Evolutionary conservation across 2,797 vertebrate genomes (phyloP), one percentile per base, ranked within the genome.

Genomic region (Cichlasoma orientale): DNA sequence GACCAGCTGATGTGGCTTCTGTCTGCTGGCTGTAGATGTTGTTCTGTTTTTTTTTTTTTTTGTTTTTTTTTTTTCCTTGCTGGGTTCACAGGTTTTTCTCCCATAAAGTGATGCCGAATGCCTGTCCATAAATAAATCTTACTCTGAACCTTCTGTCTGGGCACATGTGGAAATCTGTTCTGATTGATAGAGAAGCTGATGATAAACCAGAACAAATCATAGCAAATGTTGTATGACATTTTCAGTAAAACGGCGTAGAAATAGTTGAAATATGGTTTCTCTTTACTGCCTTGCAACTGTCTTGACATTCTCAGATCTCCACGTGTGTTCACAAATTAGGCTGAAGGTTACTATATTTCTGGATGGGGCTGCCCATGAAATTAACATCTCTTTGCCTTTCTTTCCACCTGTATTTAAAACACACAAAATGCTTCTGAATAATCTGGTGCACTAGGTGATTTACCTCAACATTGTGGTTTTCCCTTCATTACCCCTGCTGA

Each of bases 1-100:
- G 80, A 89, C 69, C 84, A 82, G 82, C 79, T 89, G 77, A 83
- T 70, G 81, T 92, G 77, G 87, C 88, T 92, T 92, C 75, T 85
- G 31, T 90, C 85, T 93, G 93, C 86, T 93, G 89, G 84, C 86
- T 81, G 82, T 94, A 77, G 82, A 69, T 90, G 87, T 82, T 79
- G 52, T 86, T 88, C n/a, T 90, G 29, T 31, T 41, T 41, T 13
- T 41, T 41, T 27, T 61, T 25, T 86, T 86, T 50, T n/a, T n/a
- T 90, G 29, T 31, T 41, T 41, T 13, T 41, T 41, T 27, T 61
- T 25, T 86, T 86, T 50, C 83, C 85, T 90, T 76, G 74, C 84
- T 90, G 84, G 88, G 82, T 75, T 87, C 52, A 69, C 50, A 73
- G 82, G 81, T 78, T 89, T 74, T 88, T 86, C 79, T 84, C 82